These are phyloP conservation scores for Orientallactaga sibirica DNA, from an alignment of 2,797 vertebrate species.

Conservation along the genomic window DNA sequence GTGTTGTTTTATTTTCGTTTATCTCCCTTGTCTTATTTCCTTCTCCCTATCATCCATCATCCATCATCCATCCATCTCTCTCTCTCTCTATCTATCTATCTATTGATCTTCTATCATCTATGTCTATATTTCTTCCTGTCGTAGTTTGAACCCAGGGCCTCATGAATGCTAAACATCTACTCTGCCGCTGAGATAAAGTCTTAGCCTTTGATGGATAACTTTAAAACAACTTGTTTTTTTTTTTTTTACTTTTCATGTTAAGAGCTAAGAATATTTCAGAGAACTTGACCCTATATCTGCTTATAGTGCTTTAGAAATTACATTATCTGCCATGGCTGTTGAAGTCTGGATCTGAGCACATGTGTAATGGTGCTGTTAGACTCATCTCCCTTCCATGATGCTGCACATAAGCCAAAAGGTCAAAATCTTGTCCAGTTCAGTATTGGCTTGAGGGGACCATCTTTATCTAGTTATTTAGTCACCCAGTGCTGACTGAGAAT, in stretches of 20 bases:
- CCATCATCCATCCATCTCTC: no score
- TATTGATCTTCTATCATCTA: no score
- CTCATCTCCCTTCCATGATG: not conserved
- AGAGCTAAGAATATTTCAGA: not conserved
- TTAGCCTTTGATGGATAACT: not conserved
- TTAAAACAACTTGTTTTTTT: not conserved
- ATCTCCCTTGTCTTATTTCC: no score
- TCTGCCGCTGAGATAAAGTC: not conserved
- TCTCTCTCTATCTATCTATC: no score
- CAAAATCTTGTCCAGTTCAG: not conserved
- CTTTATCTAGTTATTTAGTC: not conserved
- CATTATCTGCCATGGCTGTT: not conserved
- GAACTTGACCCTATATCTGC: not conserved
- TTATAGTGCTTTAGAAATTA: not conserved
- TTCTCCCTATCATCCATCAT: no score
- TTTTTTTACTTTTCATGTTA: constrained; percentile 24
- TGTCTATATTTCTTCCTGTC: not conserved
- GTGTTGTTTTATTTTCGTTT: no score
- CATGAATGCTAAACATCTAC: not conserved
- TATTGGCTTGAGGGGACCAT: not conserved
- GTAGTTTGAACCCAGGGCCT: not conserved
- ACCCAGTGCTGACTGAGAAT: not conserved
- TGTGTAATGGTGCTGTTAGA: not conserved
- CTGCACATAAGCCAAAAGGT: not conserved
- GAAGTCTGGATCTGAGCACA: not conserved